Evolutionary conservation across 2,888 invertebrate species (phyloP), one percentile per base, ranked within the genome.

Genomic region (Venusia cambrica): DNA sequence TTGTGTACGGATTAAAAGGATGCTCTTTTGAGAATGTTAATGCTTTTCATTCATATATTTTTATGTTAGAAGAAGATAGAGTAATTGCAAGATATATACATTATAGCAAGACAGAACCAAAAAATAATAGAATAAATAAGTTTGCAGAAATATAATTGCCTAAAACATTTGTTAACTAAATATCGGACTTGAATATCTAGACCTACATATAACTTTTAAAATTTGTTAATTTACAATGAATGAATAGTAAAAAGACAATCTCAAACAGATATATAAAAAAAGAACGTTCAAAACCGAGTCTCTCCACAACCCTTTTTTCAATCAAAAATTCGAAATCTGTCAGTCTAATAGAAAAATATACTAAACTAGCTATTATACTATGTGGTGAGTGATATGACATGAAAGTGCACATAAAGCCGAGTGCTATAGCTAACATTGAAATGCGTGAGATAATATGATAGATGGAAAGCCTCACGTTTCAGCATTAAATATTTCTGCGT

Each of bases 251-350:
- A 38, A 28, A 41, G 37, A 39, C 30, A 45, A 16, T 44, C 24
- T 40, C 39, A 44, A 45, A 47, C 37, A 29, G 39, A 49, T 36
- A 32, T 21, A 27, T 30, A 44, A 38, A 31, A 29, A 38, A 41
- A 40, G 46, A 52, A 39, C 46, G 63, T 37, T 21, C 5, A 32
- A 35, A 13, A 24, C 19, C 68, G 70, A 74, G 75, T 78, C 80
- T 72, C 71, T 85, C 85, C 85, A 85, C 85, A 85, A 85, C 85
- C 87, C 81, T 84, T 85, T 45, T 41, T 36, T 33, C 17, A 25
- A 30, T 31, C 19, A 27, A n/a, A 37, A 9, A 18, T 26, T 38
- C 30, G 21, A 43, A 21, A 41, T 34, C 15, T 35, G 39, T 42
- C 28, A 30, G 17, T 35, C 34, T 41, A 49, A 32, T 19, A 44